phyloP scores from a whole-genome alignment of 1,140 invertebrate genomes.

The Procambarus clarkii region DNA sequence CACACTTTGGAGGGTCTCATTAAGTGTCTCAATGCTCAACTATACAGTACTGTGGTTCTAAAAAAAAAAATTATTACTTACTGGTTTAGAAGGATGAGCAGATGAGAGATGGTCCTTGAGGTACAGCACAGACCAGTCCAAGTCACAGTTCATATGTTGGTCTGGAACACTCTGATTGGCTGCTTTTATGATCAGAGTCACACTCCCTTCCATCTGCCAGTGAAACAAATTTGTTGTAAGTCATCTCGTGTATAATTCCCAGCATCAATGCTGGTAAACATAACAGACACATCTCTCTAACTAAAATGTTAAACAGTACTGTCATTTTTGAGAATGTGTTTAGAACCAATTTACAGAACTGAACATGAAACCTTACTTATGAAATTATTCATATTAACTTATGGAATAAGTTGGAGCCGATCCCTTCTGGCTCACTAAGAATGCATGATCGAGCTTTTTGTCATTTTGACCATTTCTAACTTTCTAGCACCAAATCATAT shows the following conservation, averaged over 20 bases:
- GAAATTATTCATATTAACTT: too few species aligned
- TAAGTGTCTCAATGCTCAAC: background rate
- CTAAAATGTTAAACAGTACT: background rate
- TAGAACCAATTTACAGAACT: too few species aligned
- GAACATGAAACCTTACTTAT: too few species aligned
- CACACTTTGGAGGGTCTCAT: background rate
- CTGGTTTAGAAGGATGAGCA: background rate
- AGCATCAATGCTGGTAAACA: constrained; percentile 3
- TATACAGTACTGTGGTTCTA: too few species aligned
- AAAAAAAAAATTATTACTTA: background rate
- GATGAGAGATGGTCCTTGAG: constrained; percentile 16
- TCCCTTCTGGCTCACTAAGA: too few species aligned
- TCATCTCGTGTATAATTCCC: background rate
- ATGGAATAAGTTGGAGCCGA: too few species aligned
- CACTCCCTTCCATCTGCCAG: constrained; percentile 37
- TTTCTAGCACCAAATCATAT: too few species aligned
- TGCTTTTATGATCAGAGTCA: constrained; percentile 53
- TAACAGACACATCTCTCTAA: background rate
- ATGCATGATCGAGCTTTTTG: too few species aligned
- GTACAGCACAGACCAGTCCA: constrained; percentile 7
- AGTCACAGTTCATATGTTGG: constrained; percentile 43
- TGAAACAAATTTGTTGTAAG: constrained; percentile 11
- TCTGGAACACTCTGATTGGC: constrained; percentile 55
- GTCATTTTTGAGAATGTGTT: too few species aligned
- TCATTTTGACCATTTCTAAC: too few species aligned